Base-by-base conservation (phyloP, 2,888 invertebrate species). In the Drosophila leonis region DNA sequence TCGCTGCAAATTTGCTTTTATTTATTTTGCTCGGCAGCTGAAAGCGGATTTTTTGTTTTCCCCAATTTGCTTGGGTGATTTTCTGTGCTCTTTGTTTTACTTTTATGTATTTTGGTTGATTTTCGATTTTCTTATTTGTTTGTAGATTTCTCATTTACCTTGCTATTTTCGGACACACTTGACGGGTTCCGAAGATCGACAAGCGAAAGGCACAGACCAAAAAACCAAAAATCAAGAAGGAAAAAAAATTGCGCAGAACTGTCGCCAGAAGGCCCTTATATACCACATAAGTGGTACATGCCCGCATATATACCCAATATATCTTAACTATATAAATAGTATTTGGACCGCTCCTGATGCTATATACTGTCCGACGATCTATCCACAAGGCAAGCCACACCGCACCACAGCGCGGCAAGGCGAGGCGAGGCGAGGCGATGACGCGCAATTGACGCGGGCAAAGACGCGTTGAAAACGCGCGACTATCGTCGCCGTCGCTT, bases 401-500 rank as follows among this genome's bases (percentile, higher is more conserved):
- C 27, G 44, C 15, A 29, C 9, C 27, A n/a, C 27, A 29, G 1
- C 31, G 31, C 2, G 33, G 4, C 13, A 4, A 3, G 37, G 33
- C n/a, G 41, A 18, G 44, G 20, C 61, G 46, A 9, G 27, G 29
- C 65, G 64, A 67, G 75, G 77, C 80, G 90, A 87, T 90, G 87
- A 90, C 84, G 91, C 87, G 83, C 90, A 90, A 90, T 90, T 90
- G 87, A 90, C 77, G 90, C 87, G 80, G 65, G 75, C 78, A 88
- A 88, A 86, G 88, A 86, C 82, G 86, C 86, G 86, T 86, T 86
- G 84, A 86, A 88, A 88, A 72, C 80, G 73, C 78, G 77, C 65
- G 52, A 72, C 63, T 54, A 27, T 61, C 67, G 77, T 70, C 73
- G 62, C 76, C 70, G 82, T 76, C 83, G 68, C 71, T 51, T 85